Conservation (phyloP, 1,140 invertebrate species). For the Tetranychus cinnabarinus region DNA sequence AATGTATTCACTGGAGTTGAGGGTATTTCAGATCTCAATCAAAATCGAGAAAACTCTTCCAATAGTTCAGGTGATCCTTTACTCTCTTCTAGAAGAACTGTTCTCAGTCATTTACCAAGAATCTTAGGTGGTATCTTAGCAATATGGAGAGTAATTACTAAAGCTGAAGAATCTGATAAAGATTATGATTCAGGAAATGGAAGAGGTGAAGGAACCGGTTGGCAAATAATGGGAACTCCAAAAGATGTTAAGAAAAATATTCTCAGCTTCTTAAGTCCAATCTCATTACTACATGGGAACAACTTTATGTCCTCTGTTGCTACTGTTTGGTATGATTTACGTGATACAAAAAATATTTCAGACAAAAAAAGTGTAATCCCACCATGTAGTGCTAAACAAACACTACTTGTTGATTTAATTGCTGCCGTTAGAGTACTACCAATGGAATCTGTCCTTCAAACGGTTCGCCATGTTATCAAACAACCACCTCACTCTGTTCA, state of each 20-base stretch:
- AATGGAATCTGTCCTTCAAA: conserved; percentile 34
- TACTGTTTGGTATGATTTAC: conserved; percentile 63
- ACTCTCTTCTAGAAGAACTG: conserved; percentile 38
- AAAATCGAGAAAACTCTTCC: background rate
- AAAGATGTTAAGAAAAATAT: conserved; percentile 44
- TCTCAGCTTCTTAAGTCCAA: conserved; percentile 59
- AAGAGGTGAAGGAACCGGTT: conserved; percentile 1
- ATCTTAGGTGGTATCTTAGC: conserved; percentile 52
- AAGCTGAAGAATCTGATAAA: conserved; percentile 24
- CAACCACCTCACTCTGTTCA: conserved; percentile 35
- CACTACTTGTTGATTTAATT: conserved; percentile 51
- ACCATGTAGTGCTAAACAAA: conserved; percentile 40
- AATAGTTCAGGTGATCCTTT: conserved; percentile 18
- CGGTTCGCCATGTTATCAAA: conserved; percentile 52
- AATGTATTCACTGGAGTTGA: conserved; percentile 32
- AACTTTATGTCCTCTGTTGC: conserved; percentile 61
- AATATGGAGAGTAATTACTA: conserved; percentile 47
- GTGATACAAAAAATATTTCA: conserved; percentile 15
- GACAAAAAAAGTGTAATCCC: conserved; percentile 29
- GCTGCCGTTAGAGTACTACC: conserved; percentile 53
- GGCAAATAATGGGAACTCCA: conserved; percentile 20
- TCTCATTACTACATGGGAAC: conserved; percentile 56
- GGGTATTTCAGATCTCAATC: background rate
- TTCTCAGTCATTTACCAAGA: conserved; percentile 51
- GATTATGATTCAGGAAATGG: conserved; percentile 2